Base-by-base conservation (phyloP, 2,113 vertebrate genomes). In the Tachysurus fulvidraco region DNA sequence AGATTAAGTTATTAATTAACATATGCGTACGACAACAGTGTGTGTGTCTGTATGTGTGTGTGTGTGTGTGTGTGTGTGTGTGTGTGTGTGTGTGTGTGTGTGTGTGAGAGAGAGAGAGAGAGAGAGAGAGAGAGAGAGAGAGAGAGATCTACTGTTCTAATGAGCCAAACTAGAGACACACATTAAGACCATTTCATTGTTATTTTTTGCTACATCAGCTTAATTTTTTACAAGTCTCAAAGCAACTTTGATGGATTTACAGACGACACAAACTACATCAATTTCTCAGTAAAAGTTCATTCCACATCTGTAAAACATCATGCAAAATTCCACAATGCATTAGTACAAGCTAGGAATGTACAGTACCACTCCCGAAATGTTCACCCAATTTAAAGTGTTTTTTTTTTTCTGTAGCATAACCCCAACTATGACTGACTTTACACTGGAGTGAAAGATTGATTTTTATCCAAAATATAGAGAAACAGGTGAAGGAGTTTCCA, bases 241-340 rank as follows among this genome's bases (percentile, higher is more conserved):
- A 41, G 19, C 13, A 46, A 23, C 13, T 9, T 36, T 54, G 9
- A 36, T 85, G 46, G 28, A 36, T 23, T 74, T 59, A 80, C 21
- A 41, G 46, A 54, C 11, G 25, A 17, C 57, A 62, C n/a, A 36
- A 79, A 6, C 52, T 57, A 25, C 52, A 57, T 25, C 23, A 17
- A 64, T 13, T 80, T 62, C 25, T 57, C 46, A 50, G 52, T 1
- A 62, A 5, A 41, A 16, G 21, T 69, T 76, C 23, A 21, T 77
- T 69, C 65, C 64, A 69, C 85, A 80, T 69, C 62, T 86, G 77
- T 81, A 55, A 80, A 59, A 71, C 62, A 81, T 81, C 57, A 69
- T n/a, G 21, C 28, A 80, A 19, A 71, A 81, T 69, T 59, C 74
- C 44, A 79, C 62, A 78, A 41, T 50, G 62, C 21, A 64, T 84